Conservation (phyloP, 2,888 invertebrate genomes). For the Chelonus formosanus region DNA sequence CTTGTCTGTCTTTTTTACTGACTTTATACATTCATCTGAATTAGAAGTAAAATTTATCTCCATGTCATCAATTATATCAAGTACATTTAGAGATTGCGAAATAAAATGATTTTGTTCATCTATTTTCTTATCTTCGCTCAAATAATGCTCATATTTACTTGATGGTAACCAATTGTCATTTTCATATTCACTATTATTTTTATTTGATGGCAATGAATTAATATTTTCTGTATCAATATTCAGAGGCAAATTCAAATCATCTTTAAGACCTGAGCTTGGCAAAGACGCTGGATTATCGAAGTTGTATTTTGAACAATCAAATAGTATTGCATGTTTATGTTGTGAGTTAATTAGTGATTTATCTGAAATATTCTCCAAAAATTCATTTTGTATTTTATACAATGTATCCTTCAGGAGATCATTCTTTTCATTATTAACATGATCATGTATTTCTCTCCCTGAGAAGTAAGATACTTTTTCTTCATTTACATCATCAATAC, state of each 20-base stretch:
- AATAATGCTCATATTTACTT: too few relatives aligned
- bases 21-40: not conserved
- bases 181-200: conserved; percentile 31
- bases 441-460: conserved; percentile 29
- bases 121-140: conserved; percentile 15
- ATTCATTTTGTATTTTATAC: too few relatives aligned
- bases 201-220: conserved; percentile 50
- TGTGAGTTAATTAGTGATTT: not conserved
- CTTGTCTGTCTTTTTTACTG: too few relatives aligned
- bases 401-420: not conserved
- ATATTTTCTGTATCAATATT: conserved; percentile 51
- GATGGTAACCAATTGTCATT: conserved; percentile 26
- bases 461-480: conserved; percentile 12
- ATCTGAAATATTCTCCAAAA: too few relatives aligned
- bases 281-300: conserved; percentile 46
- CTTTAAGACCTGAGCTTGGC: conserved; percentile 67
- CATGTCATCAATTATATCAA: not conserved
- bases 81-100: not conserved
- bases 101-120: conserved; percentile 21
- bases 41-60: not conserved
- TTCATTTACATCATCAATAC: conserved; percentile 4
- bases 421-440: conserved; percentile 41
- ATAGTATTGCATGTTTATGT: not conserved
- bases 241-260: conserved; percentile 61
- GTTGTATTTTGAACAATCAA: conserved; percentile 9